Conservation (phyloP, 2,113 vertebrate genomes). For the Meleagris gallopavo region DNA sequence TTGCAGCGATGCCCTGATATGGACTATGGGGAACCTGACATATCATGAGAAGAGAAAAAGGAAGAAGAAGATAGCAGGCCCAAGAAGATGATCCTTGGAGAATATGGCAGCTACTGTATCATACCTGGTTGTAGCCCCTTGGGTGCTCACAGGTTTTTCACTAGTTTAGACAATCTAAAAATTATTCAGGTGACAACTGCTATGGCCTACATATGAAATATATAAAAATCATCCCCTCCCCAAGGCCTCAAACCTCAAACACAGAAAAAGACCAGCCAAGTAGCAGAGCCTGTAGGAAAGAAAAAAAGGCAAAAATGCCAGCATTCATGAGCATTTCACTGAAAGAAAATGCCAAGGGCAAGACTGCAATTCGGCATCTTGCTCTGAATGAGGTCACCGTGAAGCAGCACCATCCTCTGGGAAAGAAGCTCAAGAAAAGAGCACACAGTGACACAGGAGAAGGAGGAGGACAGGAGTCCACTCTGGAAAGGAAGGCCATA, state of each 20-base stretch:
- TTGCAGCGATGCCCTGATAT: neutral
- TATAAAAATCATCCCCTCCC: neutral
- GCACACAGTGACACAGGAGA: neutral
- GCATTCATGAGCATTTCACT: neutral
- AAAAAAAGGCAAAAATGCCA: neutral
- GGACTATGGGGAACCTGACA: neutral
- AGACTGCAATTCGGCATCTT: neutral
- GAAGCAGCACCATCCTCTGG: neutral
- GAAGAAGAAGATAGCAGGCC: neutral
- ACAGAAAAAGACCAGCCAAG: neutral
- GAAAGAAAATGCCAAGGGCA: neutral
- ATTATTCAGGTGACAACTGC: neutral
- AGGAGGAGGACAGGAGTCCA: rapidly evolving
- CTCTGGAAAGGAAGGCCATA: neutral
- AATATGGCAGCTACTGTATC: neutral
- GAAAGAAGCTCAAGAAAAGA: neutral
- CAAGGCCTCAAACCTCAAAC: neutral
- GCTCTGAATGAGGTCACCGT: neutral
- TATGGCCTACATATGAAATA: neutral
- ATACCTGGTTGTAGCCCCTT: neutral
- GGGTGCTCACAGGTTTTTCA: neutral
- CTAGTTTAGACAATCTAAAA: neutral
- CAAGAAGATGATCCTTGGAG: neutral
- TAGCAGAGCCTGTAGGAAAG: neutral
- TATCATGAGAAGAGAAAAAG: neutral